Evolutionary conservation across 2,113 vertebrate genomes (phyloP), one percentile per base, ranked within the genome.

Genomic region (Ranitomeya imitator): DNA sequence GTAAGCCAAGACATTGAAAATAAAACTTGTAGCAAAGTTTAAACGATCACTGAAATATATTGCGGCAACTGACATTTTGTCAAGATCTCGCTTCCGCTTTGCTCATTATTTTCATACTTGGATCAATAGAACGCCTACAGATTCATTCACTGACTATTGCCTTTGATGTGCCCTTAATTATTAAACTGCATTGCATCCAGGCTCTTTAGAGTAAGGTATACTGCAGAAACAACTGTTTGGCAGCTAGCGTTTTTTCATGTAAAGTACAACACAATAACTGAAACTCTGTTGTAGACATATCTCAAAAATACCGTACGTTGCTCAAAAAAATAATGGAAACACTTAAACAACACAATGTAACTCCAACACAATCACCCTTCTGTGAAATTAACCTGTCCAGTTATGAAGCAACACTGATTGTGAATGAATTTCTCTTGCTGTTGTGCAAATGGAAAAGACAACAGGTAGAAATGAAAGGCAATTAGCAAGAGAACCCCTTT

Each of bases 81-180:
- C 45, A 77, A 54, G 21, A 77, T 77, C 45, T 18, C 52, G 74
- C 74, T 77, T 77, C 26, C 74, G 74, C 19, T 77, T 21, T 19
- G 37, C 74, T 77, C 37, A 21, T 77, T 77, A 77, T 77, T 19
- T 77, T 77, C 45, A 52, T 11, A 77, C 45, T 19, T 52, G 37
- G 9, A 77, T 77, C 1, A 52, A 21, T 52, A 77, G 74, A 18
- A 51, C 51, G 18, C 74, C 45, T 54, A 51, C 74, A 77, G 45
- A 52, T 77, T 76, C 15, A 76, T 76, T 77, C 74, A 77, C 74
- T 77, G 45, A 21, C 74, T 54, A 21, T 77, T 77, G 7, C 18
- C 45, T 77, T 77, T 51, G 74, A 77, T 77, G 74, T 52, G 8
- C 19, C 45, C 19, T 77, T 77, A 52, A 77, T 52, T 77, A 77